Conservation (phyloP, 2,113 vertebrate species). For the Amblyornis subalaris region DNA sequence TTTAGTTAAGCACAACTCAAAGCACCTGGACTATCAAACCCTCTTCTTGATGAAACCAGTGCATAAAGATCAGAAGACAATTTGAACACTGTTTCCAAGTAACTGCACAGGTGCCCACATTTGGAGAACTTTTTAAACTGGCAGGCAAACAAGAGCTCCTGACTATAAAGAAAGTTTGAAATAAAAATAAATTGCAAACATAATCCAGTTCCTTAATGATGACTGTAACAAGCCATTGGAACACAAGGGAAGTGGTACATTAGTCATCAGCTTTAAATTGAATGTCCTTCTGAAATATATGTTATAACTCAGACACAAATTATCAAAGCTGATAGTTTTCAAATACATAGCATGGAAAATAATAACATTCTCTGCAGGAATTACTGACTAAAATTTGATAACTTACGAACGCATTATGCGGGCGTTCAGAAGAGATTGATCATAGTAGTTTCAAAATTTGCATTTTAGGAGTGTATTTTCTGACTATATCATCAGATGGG, state of each 20-base stretch:
- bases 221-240: neutral
- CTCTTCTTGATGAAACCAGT: neutral
- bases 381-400: neutral
- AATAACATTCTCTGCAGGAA: neutral
- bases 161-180: neutral
- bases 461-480: neutral
- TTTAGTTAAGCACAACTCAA: neutral
- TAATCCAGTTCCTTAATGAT: neutral
- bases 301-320: neutral
- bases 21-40: neutral
- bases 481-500: neutral
- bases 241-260: neutral
- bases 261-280: neutral
- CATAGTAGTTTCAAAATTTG: neutral
- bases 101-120: neutral
- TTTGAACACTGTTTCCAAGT: neutral
- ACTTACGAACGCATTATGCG: neutral
- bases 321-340: neutral
- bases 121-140: neutral
- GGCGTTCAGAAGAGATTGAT: neutral
- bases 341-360: neutral
- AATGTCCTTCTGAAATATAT: neutral
- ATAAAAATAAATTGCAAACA: neutral
- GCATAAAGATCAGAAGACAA: neutral
- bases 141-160: neutral